Evolutionary conservation across 2,888 invertebrate genomes (phyloP).

Genomic region (Pimpla rufipes): DNA sequence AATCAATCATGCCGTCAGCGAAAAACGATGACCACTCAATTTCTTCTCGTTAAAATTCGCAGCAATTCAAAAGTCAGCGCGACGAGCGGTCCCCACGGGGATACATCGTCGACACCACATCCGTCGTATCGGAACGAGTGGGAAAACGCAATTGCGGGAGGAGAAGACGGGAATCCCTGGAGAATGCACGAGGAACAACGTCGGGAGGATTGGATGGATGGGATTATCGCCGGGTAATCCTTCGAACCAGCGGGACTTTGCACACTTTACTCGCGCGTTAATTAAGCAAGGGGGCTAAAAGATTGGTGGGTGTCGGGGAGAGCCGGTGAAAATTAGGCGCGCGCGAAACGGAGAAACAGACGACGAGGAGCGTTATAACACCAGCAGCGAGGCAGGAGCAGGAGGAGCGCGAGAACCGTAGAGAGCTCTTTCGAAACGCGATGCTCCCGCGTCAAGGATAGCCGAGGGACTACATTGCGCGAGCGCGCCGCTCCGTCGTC

Average conservation of each 20-base stretch:
- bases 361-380: slow-evolving; percentile 43
- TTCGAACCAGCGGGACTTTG: not conserved
- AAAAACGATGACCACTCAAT: not conserved
- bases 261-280: not conserved
- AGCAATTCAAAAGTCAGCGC: not conserved
- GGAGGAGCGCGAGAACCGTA: slow-evolving; percentile 67
- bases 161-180: not conserved
- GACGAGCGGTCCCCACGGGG: not conserved
- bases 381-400: slow-evolving; percentile 51
- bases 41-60: not conserved
- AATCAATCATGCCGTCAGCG: not conserved
- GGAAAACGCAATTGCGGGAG: not conserved
- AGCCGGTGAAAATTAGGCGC: slow-evolving; percentile 17
- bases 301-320: not conserved
- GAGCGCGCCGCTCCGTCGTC: slow-evolving; percentile 81
- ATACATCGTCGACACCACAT: not conserved
- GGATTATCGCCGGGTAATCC: not conserved
- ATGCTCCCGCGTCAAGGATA: slow-evolving; percentile 83
- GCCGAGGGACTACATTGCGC: slow-evolving; percentile 84
- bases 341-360: slow-evolving; percentile 12
- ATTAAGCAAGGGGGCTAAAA: not conserved
- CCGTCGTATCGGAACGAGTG: not conserved
- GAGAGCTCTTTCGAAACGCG: slow-evolving; percentile 73
- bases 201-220: not conserved
- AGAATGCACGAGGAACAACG: not conserved